Evolutionary conservation across 2,113 vertebrate genomes (phyloP).

Genomic region (Cygnus atratus): DNA sequence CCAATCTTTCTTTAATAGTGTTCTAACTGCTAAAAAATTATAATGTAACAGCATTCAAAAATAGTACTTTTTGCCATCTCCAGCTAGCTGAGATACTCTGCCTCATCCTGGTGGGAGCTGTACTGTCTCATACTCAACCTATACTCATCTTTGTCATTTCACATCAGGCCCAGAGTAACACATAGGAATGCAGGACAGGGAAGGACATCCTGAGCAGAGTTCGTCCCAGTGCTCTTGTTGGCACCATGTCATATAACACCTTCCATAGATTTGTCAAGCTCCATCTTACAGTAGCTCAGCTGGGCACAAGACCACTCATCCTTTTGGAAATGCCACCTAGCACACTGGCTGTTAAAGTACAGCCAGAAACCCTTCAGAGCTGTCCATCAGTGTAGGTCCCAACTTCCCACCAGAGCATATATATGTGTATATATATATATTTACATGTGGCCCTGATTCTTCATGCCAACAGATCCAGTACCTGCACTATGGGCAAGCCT

Average conservation of each 20-base stretch:
- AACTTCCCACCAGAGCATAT: not conserved
- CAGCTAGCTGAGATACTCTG: not conserved
- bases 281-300: not conserved
- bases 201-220: not conserved
- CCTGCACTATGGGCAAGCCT: not conserved
- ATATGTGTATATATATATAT: not conserved
- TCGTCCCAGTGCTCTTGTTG: not conserved
- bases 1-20: not conserved
- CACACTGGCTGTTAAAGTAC: not conserved
- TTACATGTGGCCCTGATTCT: not conserved
- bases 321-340: not conserved
- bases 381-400: not conserved
- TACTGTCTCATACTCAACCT: not conserved
- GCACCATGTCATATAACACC: not conserved
- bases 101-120: not conserved
- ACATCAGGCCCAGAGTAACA: not conserved
- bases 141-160: not conserved
- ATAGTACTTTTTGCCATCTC: not conserved
- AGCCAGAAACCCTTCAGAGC: not conserved
- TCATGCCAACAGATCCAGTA: not conserved
- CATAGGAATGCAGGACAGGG: not conserved
- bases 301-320: not conserved
- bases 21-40: not conserved
- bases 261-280: not conserved
- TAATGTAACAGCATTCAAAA: not conserved